Percentiles rank a stretch among this genome's conserved stretches.
These are phyloP conservation scores for Cactoblastis cactorum DNA, from an alignment of 2,888 invertebrate genomes.

Conservation along the genomic window DNA sequence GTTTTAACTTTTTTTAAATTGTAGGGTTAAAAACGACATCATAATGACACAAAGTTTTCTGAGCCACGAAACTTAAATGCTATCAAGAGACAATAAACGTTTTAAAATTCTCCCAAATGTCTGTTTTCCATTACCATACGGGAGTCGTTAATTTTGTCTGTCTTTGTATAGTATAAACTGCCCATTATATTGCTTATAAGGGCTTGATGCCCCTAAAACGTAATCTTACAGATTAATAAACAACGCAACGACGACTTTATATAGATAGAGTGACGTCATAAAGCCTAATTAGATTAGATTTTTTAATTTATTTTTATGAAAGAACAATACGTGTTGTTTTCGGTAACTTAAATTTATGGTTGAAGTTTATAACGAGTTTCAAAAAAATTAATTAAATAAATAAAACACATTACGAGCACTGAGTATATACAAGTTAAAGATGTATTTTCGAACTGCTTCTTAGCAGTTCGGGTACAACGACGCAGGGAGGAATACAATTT, in stretches of 20 bases:
- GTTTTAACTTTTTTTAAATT: too few species aligned
- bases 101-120: not conserved
- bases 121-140: not conserved
- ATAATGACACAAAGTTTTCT: too few species aligned
- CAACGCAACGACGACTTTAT: not conserved
- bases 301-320: not conserved
- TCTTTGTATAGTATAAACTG: not conserved
- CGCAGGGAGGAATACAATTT: too few species aligned
- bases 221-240: not conserved
- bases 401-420: not conserved
- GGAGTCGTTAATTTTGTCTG: not conserved
- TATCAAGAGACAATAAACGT: not conserved
- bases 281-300: not conserved
- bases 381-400: too few species aligned
- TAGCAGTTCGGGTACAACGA: too few species aligned
- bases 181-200: constrained; percentile 4
- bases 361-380: not conserved
- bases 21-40: too few species aligned
- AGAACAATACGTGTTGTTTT: not conserved
- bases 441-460: too few species aligned
- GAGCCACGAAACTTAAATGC: not conserved
- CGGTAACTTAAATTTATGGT: too few species aligned
- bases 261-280: not conserved
- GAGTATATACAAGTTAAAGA: not conserved
- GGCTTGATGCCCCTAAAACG: not conserved